phyloP scores from a whole-genome alignment of 1,140 invertebrate species.

The Riptortus pedestris region DNA sequence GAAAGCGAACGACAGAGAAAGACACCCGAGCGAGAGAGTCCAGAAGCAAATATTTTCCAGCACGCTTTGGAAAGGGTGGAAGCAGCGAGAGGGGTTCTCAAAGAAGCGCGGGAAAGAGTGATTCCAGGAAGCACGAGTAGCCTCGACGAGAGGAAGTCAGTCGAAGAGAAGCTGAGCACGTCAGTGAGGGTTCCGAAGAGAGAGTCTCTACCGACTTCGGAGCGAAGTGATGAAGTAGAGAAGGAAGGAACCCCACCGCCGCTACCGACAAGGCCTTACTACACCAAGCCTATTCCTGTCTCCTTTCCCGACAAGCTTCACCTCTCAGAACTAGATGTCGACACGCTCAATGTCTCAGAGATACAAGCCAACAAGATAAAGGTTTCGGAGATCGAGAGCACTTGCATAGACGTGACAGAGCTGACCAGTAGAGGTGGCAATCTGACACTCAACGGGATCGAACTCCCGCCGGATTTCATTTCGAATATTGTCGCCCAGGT shows the following conservation, averaged over 20 bases:
- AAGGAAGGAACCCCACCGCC: conserved; percentile 37
- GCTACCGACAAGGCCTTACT: not conserved
- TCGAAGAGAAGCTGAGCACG: conserved; percentile 29
- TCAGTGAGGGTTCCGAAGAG: conserved; percentile 15
- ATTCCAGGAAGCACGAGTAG: not conserved
- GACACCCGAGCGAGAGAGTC: not conserved
- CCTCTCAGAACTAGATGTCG: conserved; percentile 62
- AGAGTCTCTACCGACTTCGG: conserved; percentile 5
- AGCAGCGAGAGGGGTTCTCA: not conserved
- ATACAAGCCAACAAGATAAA: conserved; percentile 63
- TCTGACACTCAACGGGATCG: conserved; percentile 50
- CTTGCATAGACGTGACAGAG: conserved; percentile 55
- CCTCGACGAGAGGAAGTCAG: conserved; percentile 16
- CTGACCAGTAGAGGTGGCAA: conserved; percentile 51
- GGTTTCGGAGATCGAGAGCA: conserved; percentile 66
- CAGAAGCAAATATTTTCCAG: conserved; percentile 8
- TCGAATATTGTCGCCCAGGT: conserved; percentile 31
- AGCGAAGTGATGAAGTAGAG: conserved; percentile 27
- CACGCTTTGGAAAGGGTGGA: conserved; percentile 9
- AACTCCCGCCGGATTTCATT: conserved; percentile 41
- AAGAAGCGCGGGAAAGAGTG: conserved; percentile 14
- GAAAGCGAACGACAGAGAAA: not conserved
- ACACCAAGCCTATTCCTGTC: conserved; percentile 12
- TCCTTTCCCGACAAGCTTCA: conserved; percentile 43
- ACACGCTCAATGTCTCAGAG: conserved; percentile 60